Evolutionary conservation across 2,888 invertebrate genomes (phyloP).

Genomic region (Chaitophorus viminalis): DNA sequence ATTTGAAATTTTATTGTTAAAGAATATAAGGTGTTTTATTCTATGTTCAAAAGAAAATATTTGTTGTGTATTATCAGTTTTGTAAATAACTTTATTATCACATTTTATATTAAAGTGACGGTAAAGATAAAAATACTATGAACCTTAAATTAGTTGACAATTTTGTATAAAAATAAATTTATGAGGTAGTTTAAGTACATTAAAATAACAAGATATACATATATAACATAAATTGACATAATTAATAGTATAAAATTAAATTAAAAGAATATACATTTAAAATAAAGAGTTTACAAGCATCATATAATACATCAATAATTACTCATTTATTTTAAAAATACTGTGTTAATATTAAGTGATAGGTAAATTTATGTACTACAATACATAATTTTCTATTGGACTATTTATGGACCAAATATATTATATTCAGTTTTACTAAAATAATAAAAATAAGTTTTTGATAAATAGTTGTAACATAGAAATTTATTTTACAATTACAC

Average conservation of each 20-base stretch:
- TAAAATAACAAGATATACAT: slow-evolving; percentile 39
- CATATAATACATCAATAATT: slow-evolving; percentile 5
- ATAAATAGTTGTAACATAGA: background rate
- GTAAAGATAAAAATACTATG: background rate
- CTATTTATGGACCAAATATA: background rate
- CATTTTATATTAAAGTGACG: slow-evolving; percentile 29
- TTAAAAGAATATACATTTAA: slow-evolving; percentile 20
- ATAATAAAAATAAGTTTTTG: background rate
- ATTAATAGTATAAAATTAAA: slow-evolving; percentile 36
- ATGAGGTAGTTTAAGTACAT: slow-evolving; percentile 38
- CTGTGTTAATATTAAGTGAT: background rate
- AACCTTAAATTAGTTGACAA: background rate
- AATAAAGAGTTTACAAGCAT: background rate
- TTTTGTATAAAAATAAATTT: slow-evolving; percentile 54
- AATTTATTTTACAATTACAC: background rate
- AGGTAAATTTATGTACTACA: background rate
- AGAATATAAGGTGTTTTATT: background rate
- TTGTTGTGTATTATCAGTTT: background rate
- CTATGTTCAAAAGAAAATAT: background rate
- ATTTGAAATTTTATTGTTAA: too few species aligned
- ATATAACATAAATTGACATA: slow-evolving; percentile 24
- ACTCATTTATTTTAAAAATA: background rate
- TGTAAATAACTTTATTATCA: slow-evolving; percentile 41
- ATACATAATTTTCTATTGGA: background rate
- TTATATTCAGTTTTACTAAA: background rate